Evolutionary conservation across 2,797 vertebrate genomes (phyloP), one percentile per base, ranked within the genome.

Genomic region (Gallinago nigripennis): DNA sequence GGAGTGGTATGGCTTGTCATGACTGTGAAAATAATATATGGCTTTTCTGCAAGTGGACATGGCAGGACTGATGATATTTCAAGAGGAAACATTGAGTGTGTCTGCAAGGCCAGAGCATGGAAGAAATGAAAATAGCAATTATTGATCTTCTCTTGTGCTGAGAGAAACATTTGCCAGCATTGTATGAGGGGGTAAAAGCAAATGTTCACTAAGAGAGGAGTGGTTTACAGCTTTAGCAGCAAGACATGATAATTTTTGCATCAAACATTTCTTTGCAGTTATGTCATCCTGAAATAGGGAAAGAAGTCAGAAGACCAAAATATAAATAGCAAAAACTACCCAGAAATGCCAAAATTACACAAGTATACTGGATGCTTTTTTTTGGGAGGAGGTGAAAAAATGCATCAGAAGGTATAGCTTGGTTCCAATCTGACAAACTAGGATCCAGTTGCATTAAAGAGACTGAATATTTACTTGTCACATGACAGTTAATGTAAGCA

Each of bases 211-310:
- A 54, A 77, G 70, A 93, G 48, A 86, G 23, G 31, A 82, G n/a
- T 72, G 28, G 25, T 73, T 95, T 97, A 92, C 51, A 70, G 24
- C 73, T 94, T 93, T 92, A 95, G 90, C 83, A 80, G 16, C 76
- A 90, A 69, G 77, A 71, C 66, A 66, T 77, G 70, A 50, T 88
- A 88, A 86, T 93, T 94, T 93, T 91, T 92, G 63, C 88, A 88
- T 39, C 72, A 30, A 92, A 94, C 43, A 79, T 92, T 92, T 94
- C 24, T 93, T 82, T 82, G 56, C 81, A 77, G 64, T 92, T 94
- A 70, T 72, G 71, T 95, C 71, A 92, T 92, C n/a, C 45, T 92
- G 75, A 85, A 33, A 73, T 50, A 11, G 60, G 30, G 57, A 92
- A 92, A 70, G 53, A 95, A 90, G 35, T 87, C 78, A 85, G 78